phyloP scores from a whole-genome alignment of 2,113 vertebrate genomes.

The Lipotes vexillifer region DNA sequence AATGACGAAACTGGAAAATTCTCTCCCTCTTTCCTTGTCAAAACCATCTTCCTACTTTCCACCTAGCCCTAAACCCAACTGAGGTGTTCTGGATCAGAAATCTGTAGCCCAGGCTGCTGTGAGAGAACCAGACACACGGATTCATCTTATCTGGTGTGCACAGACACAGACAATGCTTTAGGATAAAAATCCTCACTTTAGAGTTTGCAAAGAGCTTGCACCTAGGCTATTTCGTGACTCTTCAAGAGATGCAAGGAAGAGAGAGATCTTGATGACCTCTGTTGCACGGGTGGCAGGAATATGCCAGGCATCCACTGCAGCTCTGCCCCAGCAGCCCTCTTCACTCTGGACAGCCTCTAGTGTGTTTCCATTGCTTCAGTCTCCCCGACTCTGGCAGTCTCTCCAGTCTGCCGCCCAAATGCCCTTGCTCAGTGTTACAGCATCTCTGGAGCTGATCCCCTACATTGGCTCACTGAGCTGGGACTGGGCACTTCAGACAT shows the following conservation, averaged over 20 bases:
- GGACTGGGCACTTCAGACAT: neutral
- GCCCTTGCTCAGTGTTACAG: neutral
- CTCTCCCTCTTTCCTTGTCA: neutral
- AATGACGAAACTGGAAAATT: neutral
- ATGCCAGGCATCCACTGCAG: rapidly evolving
- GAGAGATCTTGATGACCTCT: neutral
- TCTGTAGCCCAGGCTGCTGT: neutral
- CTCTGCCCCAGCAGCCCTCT: neutral
- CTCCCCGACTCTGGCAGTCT: neutral
- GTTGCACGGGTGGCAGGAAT: too few species aligned
- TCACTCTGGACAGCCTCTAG: neutral
- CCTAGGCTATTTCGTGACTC: neutral
- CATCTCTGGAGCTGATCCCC: neutral
- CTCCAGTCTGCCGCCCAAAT: neutral
- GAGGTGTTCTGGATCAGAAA: neutral
- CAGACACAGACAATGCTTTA: neutral
- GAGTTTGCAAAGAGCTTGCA: neutral
- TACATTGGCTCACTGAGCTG: neutral
- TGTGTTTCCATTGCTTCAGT: neutral
- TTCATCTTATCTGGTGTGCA: rapidly evolving
- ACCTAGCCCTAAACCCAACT: neutral
- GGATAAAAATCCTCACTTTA: neutral
- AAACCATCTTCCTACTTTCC: neutral
- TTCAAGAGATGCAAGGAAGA: rapidly evolving
- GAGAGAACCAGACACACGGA: neutral